A percentile compares a stretch with the other conserved stretches of the same genome.
Evolutionary conservation across 2,797 vertebrate genomes (phyloP).

Genomic region (Argya squamiceps): DNA sequence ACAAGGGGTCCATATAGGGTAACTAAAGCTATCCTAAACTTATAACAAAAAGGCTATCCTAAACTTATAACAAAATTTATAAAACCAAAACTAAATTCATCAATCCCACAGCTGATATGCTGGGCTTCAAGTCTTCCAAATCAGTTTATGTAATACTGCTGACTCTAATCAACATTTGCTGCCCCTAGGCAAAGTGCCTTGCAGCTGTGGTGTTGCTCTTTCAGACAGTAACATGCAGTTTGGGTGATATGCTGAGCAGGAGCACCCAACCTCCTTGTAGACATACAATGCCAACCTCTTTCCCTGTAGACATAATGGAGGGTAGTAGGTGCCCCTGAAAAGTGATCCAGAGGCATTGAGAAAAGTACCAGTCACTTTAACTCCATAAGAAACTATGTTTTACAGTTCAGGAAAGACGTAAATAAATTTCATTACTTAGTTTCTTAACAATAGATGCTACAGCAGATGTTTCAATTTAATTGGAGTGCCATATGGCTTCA

Average conservation of each 20-base stretch:
- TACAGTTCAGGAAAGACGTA: not conserved
- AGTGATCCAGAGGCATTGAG: not conserved
- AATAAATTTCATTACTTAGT: not conserved
- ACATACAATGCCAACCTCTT: too few species aligned
- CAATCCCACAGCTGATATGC: too few species aligned
- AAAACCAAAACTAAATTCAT: too few species aligned
- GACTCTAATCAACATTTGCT: not conserved
- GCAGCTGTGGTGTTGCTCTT: not conserved
- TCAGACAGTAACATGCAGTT: not conserved
- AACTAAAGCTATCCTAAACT: too few species aligned
- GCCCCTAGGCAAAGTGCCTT: not conserved
- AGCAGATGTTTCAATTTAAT: not conserved
- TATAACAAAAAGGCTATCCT: too few species aligned
- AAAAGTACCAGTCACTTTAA: not conserved
- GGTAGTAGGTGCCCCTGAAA: not conserved
- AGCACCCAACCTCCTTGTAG: not conserved
- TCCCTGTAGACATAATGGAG: not conserved
- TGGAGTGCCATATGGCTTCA: not conserved
- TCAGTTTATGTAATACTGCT: not conserved
- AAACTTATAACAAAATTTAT: too few species aligned
- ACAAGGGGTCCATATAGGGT: too few species aligned
- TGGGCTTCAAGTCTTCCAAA: not conserved
- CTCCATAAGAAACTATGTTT: not conserved
- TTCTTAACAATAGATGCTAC: not conserved
- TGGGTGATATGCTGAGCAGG: not conserved